phyloP scores from a whole-genome alignment of 2,113 vertebrate species.

The Delphinapterus leucas region DNA sequence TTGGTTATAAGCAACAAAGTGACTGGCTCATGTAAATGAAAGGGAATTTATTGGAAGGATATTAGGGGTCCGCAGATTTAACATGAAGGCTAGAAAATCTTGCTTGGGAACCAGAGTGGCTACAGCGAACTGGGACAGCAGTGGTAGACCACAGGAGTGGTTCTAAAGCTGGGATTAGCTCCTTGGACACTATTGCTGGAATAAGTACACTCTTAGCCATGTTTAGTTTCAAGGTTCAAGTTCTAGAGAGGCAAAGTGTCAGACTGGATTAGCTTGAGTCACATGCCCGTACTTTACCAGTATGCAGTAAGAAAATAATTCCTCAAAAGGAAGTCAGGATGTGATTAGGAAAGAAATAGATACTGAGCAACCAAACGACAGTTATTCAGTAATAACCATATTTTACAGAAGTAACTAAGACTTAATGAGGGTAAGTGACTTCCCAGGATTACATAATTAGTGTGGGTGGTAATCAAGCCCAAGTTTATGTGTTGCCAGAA shows the following conservation, averaged over 20 bases:
- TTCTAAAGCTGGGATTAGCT: neutral
- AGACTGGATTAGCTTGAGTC: neutral
- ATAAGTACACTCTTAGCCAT: neutral
- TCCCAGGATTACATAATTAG: neutral
- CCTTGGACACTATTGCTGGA: neutral
- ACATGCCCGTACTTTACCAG: neutral
- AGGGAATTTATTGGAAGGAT: neutral
- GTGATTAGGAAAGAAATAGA: neutral
- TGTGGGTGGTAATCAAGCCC: neutral
- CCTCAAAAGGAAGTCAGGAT: neutral
- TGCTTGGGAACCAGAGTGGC: neutral
- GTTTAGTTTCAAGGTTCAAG: neutral
- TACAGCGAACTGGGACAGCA: neutral
- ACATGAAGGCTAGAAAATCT: neutral
- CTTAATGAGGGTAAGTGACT: neutral
- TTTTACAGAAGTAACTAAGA: neutral
- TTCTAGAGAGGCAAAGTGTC: neutral
- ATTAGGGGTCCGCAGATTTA: neutral
- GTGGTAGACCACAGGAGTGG: neutral
- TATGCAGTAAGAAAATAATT: neutral
- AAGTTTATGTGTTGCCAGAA: neutral
- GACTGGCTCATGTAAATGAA: neutral
- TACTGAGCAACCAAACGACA: neutral
- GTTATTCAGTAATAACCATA: neutral
- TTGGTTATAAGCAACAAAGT: neutral